A percentile compares a stretch with the other conserved stretches of the same genome.
phyloP scores from a whole-genome alignment of 1,140 invertebrate species.

The Sinella curviseta region DNA sequence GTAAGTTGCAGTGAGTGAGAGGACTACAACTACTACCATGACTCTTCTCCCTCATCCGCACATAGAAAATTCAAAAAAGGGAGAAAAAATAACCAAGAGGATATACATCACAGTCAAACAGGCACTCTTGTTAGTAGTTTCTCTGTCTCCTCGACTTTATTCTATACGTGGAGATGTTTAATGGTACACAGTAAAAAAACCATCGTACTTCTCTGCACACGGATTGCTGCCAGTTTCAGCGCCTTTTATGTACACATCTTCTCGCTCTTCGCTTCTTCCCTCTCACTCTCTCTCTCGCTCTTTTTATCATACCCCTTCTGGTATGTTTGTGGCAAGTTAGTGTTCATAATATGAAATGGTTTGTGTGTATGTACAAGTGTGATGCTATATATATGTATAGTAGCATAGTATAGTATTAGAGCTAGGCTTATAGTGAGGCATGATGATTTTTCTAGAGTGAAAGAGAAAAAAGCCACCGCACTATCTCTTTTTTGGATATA shows the following conservation, averaged over 20 bases:
- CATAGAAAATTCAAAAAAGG: conserved; percentile 17
- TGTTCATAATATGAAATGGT: neutral
- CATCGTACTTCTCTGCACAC: neutral
- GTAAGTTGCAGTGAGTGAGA: no score
- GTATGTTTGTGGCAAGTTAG: neutral
- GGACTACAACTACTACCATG: no score
- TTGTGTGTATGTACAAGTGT: neutral
- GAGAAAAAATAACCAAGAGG: conserved; percentile 4
- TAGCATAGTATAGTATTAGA: neutral
- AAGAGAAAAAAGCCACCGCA: conserved; percentile 10
- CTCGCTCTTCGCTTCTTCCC: conserved; percentile 2
- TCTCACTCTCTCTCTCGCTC: no score
- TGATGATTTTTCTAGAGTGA: neutral
- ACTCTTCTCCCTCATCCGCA: neutral
- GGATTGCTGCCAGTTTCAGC: conserved; percentile 15
- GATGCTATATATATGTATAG: neutral
- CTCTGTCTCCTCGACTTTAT: conserved; percentile 2
- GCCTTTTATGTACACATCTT: conserved; percentile 25
- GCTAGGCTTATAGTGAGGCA: neutral
- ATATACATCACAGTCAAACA: conserved; percentile 4
- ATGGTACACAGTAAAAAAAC: conserved; percentile 1
- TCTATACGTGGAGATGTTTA: neutral
- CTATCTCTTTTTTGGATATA: neutral
- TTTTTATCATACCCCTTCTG: neutral
- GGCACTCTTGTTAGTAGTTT: neutral